These are phyloP conservation scores for Chroicocephalus ridibundus DNA, from an alignment of 2,113 vertebrate genomes.

Conservation along the genomic window DNA sequence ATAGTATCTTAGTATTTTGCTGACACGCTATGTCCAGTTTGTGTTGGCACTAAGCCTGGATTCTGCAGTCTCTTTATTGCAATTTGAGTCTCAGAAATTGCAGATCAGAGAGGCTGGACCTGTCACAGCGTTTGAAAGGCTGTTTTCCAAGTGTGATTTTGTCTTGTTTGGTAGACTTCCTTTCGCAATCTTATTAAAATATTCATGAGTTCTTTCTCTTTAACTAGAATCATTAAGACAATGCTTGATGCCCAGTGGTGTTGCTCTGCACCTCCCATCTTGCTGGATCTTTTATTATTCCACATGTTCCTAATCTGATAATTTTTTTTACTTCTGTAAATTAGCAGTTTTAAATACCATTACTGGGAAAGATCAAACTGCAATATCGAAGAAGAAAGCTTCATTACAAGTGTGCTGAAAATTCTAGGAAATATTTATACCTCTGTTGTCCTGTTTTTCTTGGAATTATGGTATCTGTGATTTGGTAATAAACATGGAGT, in stretches of 20 bases:
- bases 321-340: background rate
- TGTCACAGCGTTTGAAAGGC: background rate
- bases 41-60: background rate
- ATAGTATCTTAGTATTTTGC: background rate
- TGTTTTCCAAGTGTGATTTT: background rate
- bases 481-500: background rate
- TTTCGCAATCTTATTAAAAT: background rate
- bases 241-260: background rate
- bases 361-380: background rate
- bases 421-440: background rate
- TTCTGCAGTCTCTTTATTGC: background rate
- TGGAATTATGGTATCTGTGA: background rate
- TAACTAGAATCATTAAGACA: background rate
- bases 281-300: background rate
- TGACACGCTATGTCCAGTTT: background rate
- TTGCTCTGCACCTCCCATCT: background rate
- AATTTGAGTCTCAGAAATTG: background rate
- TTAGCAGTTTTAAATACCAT: background rate
- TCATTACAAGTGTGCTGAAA: background rate
- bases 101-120: background rate
- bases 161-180: background rate
- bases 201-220: background rate
- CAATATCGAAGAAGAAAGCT: background rate
- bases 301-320: background rate
- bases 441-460: background rate